Conservation (phyloP, 2,888 invertebrate species). For the Phlogophora meticulosa region DNA sequence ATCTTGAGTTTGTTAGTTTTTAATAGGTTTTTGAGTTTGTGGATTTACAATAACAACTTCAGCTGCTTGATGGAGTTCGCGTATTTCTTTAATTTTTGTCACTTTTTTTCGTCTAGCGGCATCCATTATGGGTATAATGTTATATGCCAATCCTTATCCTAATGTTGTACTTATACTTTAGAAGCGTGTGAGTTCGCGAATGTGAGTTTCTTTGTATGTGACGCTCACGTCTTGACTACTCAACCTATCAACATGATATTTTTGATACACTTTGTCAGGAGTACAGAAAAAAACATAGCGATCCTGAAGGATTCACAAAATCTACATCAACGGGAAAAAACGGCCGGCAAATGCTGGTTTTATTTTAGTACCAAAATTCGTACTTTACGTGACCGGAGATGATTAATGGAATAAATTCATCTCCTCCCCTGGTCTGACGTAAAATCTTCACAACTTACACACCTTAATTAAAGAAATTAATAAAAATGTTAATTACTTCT, state of each 20-base stretch:
- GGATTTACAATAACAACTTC: slow-evolving; percentile 16
- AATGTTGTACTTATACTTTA: too few species aligned
- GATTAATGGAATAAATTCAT: slow-evolving; percentile 17
- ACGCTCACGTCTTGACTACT: too few species aligned
- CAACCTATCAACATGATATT: too few species aligned
- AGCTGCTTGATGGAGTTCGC: not conserved
- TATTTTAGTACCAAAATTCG: not conserved
- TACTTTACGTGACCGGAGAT: not conserved
- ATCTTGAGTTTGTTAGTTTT: slow-evolving; percentile 39
- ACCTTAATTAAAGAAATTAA: slow-evolving; percentile 61
- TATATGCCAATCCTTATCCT: too few species aligned
- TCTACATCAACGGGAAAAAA: too few species aligned
- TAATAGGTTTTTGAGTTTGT: slow-evolving; percentile 22
- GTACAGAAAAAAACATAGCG: too few species aligned
- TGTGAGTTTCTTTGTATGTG: too few species aligned
- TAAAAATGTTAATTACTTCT: slow-evolving; percentile 62
- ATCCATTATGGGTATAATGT: too few species aligned
- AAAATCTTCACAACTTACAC: slow-evolving; percentile 36
- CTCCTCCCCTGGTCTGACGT: not conserved
- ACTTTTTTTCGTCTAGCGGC: not conserved
- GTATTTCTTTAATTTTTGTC: not conserved
- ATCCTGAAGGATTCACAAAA: too few species aligned
- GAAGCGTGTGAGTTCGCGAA: too few species aligned
- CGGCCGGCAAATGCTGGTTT: too few species aligned
- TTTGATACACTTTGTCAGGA: too few species aligned